A percentile compares a stretch with the other conserved stretches of the same genome.
Evolutionary conservation across 2,797 vertebrate species (phyloP).

Genomic region (Fundulus diaphanus): DNA sequence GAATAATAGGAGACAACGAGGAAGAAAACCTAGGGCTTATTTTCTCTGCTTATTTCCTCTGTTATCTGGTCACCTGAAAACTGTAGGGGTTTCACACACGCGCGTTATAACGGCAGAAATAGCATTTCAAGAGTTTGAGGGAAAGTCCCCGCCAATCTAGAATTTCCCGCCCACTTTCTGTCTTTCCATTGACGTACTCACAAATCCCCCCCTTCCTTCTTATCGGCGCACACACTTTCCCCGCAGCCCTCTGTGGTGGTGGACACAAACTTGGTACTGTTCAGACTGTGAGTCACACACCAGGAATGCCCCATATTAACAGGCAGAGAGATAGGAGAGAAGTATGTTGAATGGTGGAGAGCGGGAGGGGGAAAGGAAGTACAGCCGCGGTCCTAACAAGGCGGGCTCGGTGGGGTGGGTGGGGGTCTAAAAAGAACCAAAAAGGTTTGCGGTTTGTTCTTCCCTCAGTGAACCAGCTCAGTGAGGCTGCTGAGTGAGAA

Average conservation of each 20-base stretch:
- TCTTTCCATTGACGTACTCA: slow-evolving; percentile 57
- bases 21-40: slow-evolving; percentile 14
- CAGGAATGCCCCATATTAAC: slow-evolving; percentile 77
- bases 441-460: slow-evolving; percentile 4
- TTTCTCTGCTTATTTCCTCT: slow-evolving; percentile 16
- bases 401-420: slow-evolving; percentile 17
- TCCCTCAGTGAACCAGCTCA: slow-evolving; percentile 46
- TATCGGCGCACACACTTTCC: slow-evolving; percentile 41
- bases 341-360: slow-evolving; percentile 18
- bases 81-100: slow-evolving; percentile 8
- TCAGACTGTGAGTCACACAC: slow-evolving; percentile 74
- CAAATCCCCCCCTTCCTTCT: slow-evolving; percentile 3
- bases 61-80: slow-evolving; percentile 27
- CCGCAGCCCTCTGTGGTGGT: slow-evolving; percentile 48
- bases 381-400: slow-evolving; percentile 33
- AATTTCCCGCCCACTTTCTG: slow-evolving; percentile 61
- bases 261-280: slow-evolving; percentile 71
- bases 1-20: slow-evolving; percentile 29
- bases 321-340: slow-evolving; percentile 66
- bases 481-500: slow-evolving; percentile 12
- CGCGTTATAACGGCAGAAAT: slow-evolving; percentile 16
- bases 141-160: slow-evolving; percentile 75
- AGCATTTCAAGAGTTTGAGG: slow-evolving; percentile 49
- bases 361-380: slow-evolving; percentile 17
- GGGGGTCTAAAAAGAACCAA: slow-evolving; percentile 21